Evolutionary conservation across 2,888 invertebrate genomes (phyloP).

Genomic region (Hipparchia semele): DNA sequence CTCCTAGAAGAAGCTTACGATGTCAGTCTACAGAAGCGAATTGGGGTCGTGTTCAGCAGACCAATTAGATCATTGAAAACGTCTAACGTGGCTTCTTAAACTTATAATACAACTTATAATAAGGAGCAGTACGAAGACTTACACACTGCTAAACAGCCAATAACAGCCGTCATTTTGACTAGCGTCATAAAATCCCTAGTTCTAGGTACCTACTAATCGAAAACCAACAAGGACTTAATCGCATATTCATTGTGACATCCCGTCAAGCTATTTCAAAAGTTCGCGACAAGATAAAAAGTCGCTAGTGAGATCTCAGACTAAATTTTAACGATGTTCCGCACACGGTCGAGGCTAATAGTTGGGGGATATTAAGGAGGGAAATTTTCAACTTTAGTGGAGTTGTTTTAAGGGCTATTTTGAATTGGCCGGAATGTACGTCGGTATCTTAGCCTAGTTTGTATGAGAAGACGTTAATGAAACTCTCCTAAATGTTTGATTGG

Average conservation of each 20-base stretch:
- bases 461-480: slow-evolving; percentile 16
- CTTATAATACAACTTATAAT: too few species aligned
- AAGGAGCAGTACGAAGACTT: too few species aligned
- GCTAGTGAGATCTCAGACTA: background rate
- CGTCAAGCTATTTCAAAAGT: background rate
- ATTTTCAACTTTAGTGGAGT: background rate
- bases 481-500: slow-evolving; percentile 19
- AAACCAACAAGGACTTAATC: background rate
- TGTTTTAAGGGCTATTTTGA: background rate
- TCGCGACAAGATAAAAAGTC: slow-evolving; percentile 3
- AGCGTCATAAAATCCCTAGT: too few species aligned
- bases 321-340: slow-evolving; percentile 12
- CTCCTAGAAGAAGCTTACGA: too few species aligned
- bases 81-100: too few species aligned
- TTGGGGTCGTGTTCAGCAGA: too few species aligned
- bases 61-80: too few species aligned
- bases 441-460: slow-evolving; percentile 2
- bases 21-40: too few species aligned
- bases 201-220: background rate
- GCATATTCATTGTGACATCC: too few species aligned
- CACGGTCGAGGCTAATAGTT: slow-evolving; percentile 17
- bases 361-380: background rate
- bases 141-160: too few species aligned
- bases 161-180: too few species aligned
- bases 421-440: background rate